Evolutionary conservation across 2,888 invertebrate species (phyloP), one percentile per base, ranked within the genome.

Genomic region (Osmoderma eremita): DNA sequence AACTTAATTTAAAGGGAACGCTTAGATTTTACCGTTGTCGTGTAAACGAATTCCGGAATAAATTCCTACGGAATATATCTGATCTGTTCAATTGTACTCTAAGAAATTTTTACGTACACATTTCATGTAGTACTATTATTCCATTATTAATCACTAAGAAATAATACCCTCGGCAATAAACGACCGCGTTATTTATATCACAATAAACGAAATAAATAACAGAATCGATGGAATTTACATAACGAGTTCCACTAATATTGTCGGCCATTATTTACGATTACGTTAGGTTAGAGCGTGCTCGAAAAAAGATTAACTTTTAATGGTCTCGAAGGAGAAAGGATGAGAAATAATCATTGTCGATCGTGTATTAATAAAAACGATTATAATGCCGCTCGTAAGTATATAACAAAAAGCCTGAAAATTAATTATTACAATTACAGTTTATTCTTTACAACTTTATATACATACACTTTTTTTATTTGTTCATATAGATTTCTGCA

Each of bases 201-300:
- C 45, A 61, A 61, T 61, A 48, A 61, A 61, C 24, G 58, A 48
- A 63, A 63, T 50, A 53, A 53, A 53, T 53, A 63, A 53, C 36
- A 53, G 53, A 63, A 50, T 63, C 63, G 63, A 63, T 53, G 50
- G 63, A 63, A 63, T 63, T 63, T 63, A 63, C 63, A 63, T 63
- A 63, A 53, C 63, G 53, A 63, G 51, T 53, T 63, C 53, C 51
- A 30, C 41, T 51, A 61, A 63, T 50, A 63, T 50, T 45, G 50
- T 53, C 63, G 53, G 53, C 50, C 41, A 53, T 63, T 51, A 63
- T 61, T 61, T 61, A 61, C 58, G 58, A 61, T 45, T 61, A 45
- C 17, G 30, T 42, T 63, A 30, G 51, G 50, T 18, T 63, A 63
- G 51, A 30, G 51, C 50, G 51, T 63, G 50, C 51, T 15, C 42